These are phyloP conservation scores for Gymnoscopelus microlampas DNA, from an alignment of 2,797 vertebrate species.

Conservation along the genomic window DNA sequence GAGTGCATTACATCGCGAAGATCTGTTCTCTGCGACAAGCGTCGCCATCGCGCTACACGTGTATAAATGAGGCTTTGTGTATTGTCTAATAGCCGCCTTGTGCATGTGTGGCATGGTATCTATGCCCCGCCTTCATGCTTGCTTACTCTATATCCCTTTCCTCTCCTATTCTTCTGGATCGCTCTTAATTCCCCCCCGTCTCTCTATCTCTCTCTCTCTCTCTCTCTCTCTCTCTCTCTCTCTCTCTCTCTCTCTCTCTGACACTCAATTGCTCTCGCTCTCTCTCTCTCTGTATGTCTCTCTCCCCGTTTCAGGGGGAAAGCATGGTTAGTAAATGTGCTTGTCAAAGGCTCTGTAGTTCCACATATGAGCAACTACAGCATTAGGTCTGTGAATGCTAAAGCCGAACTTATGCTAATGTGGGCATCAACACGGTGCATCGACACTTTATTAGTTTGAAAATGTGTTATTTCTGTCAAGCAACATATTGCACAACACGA, in stretches of 20 bases:
- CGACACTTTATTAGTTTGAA: too few species aligned
- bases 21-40: too few species aligned
- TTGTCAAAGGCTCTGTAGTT: conserved; percentile 18
- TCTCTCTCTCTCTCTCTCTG: background rate
- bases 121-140: conserved; percentile 51
- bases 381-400: conserved; percentile 9
- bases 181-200: background rate
- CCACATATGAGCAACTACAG: background rate
- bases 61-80: too few species aligned
- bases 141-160: conserved; percentile 46
- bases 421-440: too few species aligned
- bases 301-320: conserved; percentile 37
- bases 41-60: too few species aligned
- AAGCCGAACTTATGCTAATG: background rate
- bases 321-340: conserved; percentile 53
- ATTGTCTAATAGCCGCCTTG: conserved; percentile 8
- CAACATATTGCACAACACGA: too few species aligned
- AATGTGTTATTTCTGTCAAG: too few species aligned
- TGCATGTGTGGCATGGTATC: conserved; percentile 75
- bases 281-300: conserved; percentile 3
- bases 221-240: background rate
- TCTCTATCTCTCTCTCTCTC: conserved; percentile 1
- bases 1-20: too few species aligned
- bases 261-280: conserved; percentile 4
- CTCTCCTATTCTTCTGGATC: conserved; percentile 14